Base-by-base conservation (phyloP, 2,888 invertebrate genomes). In the Anaspis maculata region DNA sequence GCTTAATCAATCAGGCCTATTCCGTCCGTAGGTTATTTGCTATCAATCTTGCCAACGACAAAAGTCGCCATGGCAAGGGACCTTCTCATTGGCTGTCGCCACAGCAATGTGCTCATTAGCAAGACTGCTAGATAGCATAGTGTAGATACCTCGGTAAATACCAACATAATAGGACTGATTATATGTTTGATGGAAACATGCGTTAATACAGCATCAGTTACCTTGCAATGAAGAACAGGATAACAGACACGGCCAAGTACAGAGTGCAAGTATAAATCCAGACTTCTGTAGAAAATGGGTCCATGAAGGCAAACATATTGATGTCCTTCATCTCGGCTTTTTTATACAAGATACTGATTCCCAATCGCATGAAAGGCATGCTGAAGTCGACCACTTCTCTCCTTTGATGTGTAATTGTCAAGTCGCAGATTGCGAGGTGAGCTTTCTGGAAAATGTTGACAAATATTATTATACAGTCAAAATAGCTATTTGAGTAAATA, bases 301-400 rank as follows among this genome's bases (percentile, higher is more conserved):
- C 78, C 47, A 95, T 70, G 65, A 95, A 95, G 3, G 90, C 89
- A 68, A 92, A 95, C 30, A 91, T 71, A 59, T 85, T 80, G 14
- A 89, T 83, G 13, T 79, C 76, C 15, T 81, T 77, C 31, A 78
- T 77, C 5, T 85, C 79, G 2, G 87, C 79, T 54, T 85, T 84
- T 51, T 82, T 80, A 66, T 83, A 89, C 40, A 94, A 64, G 57
- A 95, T 92, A 50, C 89, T 87, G 43, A 92, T 51, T 47, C 57
- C 90, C 44, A 97, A 69, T 51, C 89, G 92, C 90, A 98, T 95
- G 66, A 96, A 98, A 1, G 97, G 97, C 67, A 91, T 89, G 3
- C 92, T 91, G 61, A 95, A 95, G 63, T 94, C 92, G n/a, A 91
- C 89, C 15, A 77, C 80, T 45, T 81, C 78, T 49, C 92, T 78